Evolutionary conservation across 2,888 invertebrate species (phyloP).

Genomic region (Falcaria lacertinaria): DNA sequence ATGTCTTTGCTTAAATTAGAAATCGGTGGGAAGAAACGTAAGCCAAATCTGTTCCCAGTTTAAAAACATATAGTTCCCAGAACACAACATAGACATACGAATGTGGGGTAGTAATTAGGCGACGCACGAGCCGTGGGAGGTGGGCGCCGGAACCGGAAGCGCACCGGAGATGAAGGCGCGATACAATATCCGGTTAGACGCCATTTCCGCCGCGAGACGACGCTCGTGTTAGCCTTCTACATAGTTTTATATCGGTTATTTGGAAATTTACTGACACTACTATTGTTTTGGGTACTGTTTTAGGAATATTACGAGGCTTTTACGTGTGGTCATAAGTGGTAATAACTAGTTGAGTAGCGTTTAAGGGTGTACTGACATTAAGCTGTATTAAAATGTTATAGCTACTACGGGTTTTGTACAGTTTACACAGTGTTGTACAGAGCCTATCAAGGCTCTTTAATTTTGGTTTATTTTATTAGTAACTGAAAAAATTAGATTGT

Average conservation of each 20-base stretch:
- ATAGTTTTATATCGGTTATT: slow-evolving; percentile 35
- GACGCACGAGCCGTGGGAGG: slow-evolving; percentile 54
- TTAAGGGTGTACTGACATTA: not conserved
- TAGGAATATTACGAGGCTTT: not conserved
- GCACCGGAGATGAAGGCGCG: slow-evolving; percentile 79
- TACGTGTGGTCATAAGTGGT: not conserved
- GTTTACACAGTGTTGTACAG: too few relatives aligned
- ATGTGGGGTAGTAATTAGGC: slow-evolving; percentile 67
- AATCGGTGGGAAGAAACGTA: too few relatives aligned
- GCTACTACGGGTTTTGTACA: too few relatives aligned
- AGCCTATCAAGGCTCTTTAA: too few relatives aligned
- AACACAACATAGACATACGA: not conserved
- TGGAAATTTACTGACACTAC: slow-evolving; percentile 17
- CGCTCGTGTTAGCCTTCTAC: slow-evolving; percentile 54
- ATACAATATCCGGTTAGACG: slow-evolving; percentile 80
- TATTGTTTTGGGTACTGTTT: slow-evolving; percentile 2
- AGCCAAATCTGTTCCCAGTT: too few relatives aligned
- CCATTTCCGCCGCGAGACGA: slow-evolving; percentile 76
- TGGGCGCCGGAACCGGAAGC: slow-evolving; percentile 70
- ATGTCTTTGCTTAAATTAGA: too few relatives aligned
- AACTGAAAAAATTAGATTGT: too few relatives aligned
- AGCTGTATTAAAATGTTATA: not conserved
- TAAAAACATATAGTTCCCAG: not conserved
- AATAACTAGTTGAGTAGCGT: not conserved
- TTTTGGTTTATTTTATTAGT: too few relatives aligned